Percentiles rank a stretch among this genome's conserved stretches.
Conservation (phyloP, 2,113 vertebrate genomes). For the Zosterops pallidus region DNA sequence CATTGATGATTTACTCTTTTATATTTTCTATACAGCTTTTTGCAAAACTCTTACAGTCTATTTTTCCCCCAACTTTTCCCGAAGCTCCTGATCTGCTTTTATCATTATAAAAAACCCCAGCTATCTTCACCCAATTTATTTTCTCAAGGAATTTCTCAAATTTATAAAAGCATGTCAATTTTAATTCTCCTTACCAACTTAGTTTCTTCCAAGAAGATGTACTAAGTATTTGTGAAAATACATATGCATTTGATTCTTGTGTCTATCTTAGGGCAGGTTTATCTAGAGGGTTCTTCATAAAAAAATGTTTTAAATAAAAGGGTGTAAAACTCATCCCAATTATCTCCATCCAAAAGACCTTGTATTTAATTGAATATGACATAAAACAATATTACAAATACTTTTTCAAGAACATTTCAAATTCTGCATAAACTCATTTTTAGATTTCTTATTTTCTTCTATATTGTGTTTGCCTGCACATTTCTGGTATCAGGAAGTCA, state of each 20-base stretch:
- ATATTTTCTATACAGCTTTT: neutral
- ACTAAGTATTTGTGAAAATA: neutral
- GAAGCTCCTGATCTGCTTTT: neutral
- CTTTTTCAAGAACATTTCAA: neutral
- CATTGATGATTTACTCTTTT: neutral
- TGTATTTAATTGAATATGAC: neutral
- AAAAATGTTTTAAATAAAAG: neutral
- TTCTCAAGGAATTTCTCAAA: neutral
- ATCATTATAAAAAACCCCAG: neutral
- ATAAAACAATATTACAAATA: neutral
- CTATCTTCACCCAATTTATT: neutral
- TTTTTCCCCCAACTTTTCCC: accelerated
- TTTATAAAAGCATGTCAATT: neutral
- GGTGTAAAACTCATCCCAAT: neutral
- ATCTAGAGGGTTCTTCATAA: neutral
- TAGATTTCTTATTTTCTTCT: neutral
- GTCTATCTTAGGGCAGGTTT: neutral
- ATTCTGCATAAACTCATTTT: neutral
- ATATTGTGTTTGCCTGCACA: neutral
- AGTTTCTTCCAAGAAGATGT: neutral
- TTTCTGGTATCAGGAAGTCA: neutral
- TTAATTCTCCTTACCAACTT: neutral
- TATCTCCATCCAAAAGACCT: neutral
- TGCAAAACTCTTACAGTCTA: neutral
- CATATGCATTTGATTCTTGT: neutral